These are phyloP conservation scores for Mola mola DNA, from an alignment of 2,113 vertebrate species.

Conservation along the genomic window DNA sequence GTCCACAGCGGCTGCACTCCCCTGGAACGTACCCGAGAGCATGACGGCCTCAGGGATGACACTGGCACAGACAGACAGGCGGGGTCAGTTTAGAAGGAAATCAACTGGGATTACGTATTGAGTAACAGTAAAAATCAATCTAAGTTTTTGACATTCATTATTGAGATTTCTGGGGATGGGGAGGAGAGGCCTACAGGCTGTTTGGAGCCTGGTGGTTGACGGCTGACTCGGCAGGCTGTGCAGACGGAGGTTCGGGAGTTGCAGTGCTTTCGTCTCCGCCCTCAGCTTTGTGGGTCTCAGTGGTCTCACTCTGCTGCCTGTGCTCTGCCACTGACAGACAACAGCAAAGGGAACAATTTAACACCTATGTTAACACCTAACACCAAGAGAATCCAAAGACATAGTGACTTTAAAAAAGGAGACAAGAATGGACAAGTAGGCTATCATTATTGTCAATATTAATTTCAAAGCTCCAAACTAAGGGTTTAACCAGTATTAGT, in stretches of 20 bases:
- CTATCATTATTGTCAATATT: neutral
- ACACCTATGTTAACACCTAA: too few relatives aligned
- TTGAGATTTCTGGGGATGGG: neutral
- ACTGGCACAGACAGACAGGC: constrained; percentile 19
- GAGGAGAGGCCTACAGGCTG: constrained; percentile 48
- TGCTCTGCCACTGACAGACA: constrained; percentile 44
- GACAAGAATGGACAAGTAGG: too few relatives aligned
- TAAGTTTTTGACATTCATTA: constrained; percentile 9
- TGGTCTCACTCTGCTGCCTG: constrained; percentile 21
- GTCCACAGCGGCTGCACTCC: constrained; percentile 38
- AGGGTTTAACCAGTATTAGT: too few relatives aligned
- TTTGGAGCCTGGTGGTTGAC: neutral
- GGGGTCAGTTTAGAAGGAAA: neutral
- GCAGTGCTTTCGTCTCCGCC: constrained; percentile 3
- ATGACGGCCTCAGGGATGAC: constrained; percentile 47
- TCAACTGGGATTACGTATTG: too few relatives aligned
- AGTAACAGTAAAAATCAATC: constrained; percentile 8
- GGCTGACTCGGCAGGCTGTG: constrained; percentile 24
- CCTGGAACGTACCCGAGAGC: constrained; percentile 69
- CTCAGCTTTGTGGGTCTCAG: constrained; percentile 12
- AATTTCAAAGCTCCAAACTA: too few relatives aligned
- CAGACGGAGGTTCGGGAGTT: constrained; percentile 33
- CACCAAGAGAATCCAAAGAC: too few relatives aligned
- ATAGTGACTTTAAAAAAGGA: too few relatives aligned
- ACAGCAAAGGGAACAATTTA: constrained; percentile 7